Evolutionary conservation across 2,113 vertebrate genomes (phyloP), one percentile per base, ranked within the genome.

Genomic region (Geococcyx californianus): DNA sequence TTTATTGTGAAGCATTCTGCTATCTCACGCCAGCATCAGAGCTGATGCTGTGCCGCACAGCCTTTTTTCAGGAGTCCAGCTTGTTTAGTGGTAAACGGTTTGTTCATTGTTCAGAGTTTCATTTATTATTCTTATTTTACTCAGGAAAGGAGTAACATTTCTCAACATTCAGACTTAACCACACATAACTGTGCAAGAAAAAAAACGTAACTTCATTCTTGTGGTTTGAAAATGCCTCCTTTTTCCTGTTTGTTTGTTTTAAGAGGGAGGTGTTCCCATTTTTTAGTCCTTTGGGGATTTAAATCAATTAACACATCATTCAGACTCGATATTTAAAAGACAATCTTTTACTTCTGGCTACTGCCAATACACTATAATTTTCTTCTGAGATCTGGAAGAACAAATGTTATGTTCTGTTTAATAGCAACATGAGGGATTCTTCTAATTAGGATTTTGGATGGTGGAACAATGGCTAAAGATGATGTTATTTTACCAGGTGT

Each of bases 171-270:
- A 83, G 87, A 45, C 59, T 12, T 94, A 75, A 68, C 90, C 86
- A 26, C 76, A 89, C 49, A 72, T 92, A 94, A 79, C 84, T 92
- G 72, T 81, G 85, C 36, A 40, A 84, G 76, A 93, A 76, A 87
- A 79, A 92, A 84, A 92, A 74, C 76, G 94, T 25, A 90, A 62
- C 77, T 95, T 93, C 77, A 79, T 93, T 95, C 73, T 94, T 72
- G 77, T 87, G 90, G 90, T 89, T 93, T 94, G 89, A 91, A 95
- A 94, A 84, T 60, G 29, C 59, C 89, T 90, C 73, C 62, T 77
- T 94, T 91, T 84, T 47, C 51, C 63, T 89, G 86, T 66, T 86
- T 69, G 33, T 82, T 89, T 87, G 34, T 77, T 91, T 81, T 78
- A 49, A 58, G 68, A 36, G 21, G 76, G 59, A 49, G 25, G 54